Evolutionary conservation across 2,888 invertebrate genomes (phyloP).

Genomic region (Camptogramma bilineatum): DNA sequence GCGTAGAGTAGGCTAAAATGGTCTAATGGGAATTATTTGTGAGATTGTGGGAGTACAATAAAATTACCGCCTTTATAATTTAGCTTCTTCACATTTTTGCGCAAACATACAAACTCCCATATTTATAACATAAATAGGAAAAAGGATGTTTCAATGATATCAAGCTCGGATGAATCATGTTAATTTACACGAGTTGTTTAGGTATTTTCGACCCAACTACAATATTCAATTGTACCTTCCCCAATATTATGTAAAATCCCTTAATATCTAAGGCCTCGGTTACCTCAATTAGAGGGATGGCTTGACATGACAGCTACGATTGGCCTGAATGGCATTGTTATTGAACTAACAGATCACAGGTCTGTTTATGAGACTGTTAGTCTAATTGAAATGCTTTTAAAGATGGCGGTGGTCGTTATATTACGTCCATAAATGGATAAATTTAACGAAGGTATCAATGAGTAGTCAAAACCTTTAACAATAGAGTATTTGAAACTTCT

Average conservation of each 20-base stretch:
- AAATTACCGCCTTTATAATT: no score
- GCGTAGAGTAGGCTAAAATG: no score
- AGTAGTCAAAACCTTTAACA: no score
- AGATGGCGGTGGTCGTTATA: neutral
- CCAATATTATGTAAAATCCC: slow-evolving; percentile 41
- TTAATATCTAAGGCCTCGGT: slow-evolving; percentile 33
- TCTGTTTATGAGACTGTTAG: neutral
- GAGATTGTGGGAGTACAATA: no score
- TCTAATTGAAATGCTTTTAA: neutral
- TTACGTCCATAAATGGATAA: neutral
- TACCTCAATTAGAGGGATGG: slow-evolving; percentile 29
- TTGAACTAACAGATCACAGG: slow-evolving; percentile 5
- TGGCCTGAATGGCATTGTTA: slow-evolving; percentile 21
- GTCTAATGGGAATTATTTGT: no score
- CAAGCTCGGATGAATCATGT: no score
- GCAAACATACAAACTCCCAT: no score
- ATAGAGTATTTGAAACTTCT: no score
- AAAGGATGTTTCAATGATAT: no score
- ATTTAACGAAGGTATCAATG: no score
- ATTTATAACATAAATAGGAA: no score
- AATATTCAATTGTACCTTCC: slow-evolving; percentile 16
- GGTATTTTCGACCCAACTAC: slow-evolving; percentile 2
- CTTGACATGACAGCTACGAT: slow-evolving; percentile 25
- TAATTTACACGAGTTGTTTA: neutral
- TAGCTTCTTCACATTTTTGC: no score